phyloP scores from a whole-genome alignment of 2,888 invertebrate species.

The Mimumesa dahlbomi region DNA sequence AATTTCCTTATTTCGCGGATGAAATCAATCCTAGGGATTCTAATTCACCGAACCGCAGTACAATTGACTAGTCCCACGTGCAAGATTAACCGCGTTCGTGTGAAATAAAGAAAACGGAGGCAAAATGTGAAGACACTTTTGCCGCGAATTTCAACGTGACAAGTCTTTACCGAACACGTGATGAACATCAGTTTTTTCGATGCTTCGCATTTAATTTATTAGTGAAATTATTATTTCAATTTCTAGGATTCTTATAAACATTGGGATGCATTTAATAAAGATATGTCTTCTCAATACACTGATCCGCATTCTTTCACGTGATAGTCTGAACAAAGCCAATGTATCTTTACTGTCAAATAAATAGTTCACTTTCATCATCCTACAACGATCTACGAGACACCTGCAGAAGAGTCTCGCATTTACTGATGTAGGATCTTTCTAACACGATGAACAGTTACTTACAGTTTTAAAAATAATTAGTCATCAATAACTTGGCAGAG shows the following conservation, averaged over 20 bases:
- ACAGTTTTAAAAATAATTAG: too few relatives aligned
- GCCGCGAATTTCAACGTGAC: too few relatives aligned
- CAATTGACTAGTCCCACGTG: background rate
- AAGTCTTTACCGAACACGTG: too few relatives aligned
- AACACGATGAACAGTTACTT: slow-evolving; percentile 44
- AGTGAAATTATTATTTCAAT: too few relatives aligned
- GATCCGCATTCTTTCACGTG: background rate
- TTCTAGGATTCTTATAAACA: too few relatives aligned
- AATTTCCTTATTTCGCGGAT: slow-evolving; percentile 30
- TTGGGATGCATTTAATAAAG: too few relatives aligned
- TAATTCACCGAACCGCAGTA: background rate
- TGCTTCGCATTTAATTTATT: too few relatives aligned
- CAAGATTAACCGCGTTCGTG: background rate
- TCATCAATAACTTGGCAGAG: too few relatives aligned
- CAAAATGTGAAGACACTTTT: background rate
- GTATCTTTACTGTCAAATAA: too few relatives aligned
- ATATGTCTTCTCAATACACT: too few relatives aligned
- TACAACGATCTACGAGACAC: background rate
- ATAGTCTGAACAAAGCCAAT: too few relatives aligned
- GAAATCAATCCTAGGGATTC: slow-evolving; percentile 2
- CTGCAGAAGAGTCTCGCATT: slow-evolving; percentile 52
- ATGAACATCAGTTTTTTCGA: background rate
- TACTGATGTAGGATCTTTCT: slow-evolving; percentile 59
- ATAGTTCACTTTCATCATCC: slow-evolving; percentile 17
- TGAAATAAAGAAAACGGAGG: too few relatives aligned